A percentile compares a stretch with the other conserved stretches of the same genome.
These are phyloP conservation scores for Pemphigus obesinymphae DNA, from an alignment of 1,140 invertebrate genomes.

Conservation along the genomic window DNA sequence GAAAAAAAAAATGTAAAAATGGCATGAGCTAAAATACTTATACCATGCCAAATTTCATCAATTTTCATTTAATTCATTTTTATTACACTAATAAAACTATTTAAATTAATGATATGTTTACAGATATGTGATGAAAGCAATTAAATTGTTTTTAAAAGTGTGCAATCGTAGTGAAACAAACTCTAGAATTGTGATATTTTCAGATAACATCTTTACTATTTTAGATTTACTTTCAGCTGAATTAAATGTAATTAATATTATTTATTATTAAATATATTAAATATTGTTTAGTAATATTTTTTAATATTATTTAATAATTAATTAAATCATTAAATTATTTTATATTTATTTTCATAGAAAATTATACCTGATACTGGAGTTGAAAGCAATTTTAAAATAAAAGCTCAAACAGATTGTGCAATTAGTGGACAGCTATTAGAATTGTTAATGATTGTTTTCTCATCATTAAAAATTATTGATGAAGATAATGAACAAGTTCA, in stretches of 20 bases:
- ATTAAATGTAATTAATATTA: constrained; percentile 20
- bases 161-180: constrained; percentile 21
- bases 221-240: constrained; percentile 28
- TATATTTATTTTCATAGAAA: not conserved
- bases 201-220: constrained; percentile 20
- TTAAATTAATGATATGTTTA: not conserved
- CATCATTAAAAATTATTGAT: constrained; percentile 13
- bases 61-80: too few species aligned
- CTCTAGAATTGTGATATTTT: constrained; percentile 1
- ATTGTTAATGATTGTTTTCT: not conserved
- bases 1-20: too few species aligned
- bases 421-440: constrained; percentile 32
- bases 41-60: too few species aligned
- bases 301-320: too few species aligned
- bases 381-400: constrained; percentile 33
- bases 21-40: too few species aligned
- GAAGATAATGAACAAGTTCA: constrained; percentile 19
- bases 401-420: constrained; percentile 30
- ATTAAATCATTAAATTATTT: too few species aligned
- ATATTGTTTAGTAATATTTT: not conserved
- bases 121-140: constrained; percentile 17
- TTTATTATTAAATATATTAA: not conserved
- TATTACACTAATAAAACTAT: too few species aligned
- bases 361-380: constrained; percentile 18
- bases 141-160: constrained; percentile 15